A percentile compares a stretch with the other conserved stretches of the same genome.
phyloP scores from a whole-genome alignment of 2,113 vertebrate species.

The Struthidea cinerea region DNA sequence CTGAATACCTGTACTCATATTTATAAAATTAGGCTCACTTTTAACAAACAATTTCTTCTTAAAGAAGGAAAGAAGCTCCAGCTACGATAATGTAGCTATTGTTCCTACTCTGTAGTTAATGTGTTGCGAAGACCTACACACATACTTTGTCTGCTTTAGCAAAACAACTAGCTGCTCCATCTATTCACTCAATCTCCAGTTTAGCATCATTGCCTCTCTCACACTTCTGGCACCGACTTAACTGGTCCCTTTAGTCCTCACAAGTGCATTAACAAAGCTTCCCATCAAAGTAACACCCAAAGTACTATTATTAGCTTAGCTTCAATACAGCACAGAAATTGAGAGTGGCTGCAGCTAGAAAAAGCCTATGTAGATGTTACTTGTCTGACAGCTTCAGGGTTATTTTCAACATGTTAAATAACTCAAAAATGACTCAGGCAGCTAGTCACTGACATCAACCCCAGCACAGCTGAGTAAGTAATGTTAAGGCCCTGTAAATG shows the following conservation, averaged over 20 bases:
- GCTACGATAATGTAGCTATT: not conserved
- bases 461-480: conserved; percentile 37
- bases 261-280: not conserved
- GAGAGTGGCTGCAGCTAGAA: not conserved
- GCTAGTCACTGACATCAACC: conserved; percentile 29
- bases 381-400: conserved; percentile 16
- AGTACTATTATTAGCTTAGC: conserved; percentile 5
- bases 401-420: conserved; percentile 37
- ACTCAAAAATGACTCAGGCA: conserved; percentile 37
- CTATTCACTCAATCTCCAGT: not conserved
- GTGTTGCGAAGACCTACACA: not conserved
- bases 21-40: not conserved
- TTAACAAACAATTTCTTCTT: not conserved
- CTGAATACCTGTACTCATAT: not conserved
- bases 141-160: not conserved
- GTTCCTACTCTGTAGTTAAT: not conserved
- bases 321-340: conserved; percentile 26
- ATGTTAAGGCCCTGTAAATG: conserved; percentile 32
- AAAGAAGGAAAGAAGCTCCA: not conserved
- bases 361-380: not conserved
- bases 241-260: not conserved
- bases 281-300: not conserved
- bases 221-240: not conserved
- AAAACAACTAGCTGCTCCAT: not conserved
- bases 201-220: not conserved